Percentiles rank a stretch among this genome's conserved stretches.
phyloP scores from a whole-genome alignment of 1,140 invertebrate genomes.

The Rhagoletis pomonella region DNA sequence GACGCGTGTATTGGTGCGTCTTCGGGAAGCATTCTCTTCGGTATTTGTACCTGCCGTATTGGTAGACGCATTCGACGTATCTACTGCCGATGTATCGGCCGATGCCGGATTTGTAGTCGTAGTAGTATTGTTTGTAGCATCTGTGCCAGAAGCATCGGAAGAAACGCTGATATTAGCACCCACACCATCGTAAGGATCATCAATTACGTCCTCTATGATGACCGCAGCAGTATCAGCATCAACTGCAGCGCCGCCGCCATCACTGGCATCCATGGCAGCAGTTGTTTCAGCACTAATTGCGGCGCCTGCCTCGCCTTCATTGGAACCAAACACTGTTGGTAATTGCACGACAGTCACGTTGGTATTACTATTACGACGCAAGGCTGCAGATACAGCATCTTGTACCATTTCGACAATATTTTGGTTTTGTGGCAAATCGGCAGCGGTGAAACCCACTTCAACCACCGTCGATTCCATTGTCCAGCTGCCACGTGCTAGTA shows the following conservation, averaged over 20 bases:
- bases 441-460: conserved; percentile 72
- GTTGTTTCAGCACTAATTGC: conserved; percentile 50
- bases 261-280: conserved; percentile 9
- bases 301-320: conserved; percentile 59
- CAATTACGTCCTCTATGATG: conserved; percentile 67
- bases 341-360: conserved; percentile 71
- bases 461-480: conserved; percentile 74
- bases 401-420: conserved; percentile 73
- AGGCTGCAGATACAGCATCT: conserved; percentile 70
- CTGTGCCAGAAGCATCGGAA: conserved; percentile 50
- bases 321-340: conserved; percentile 66
- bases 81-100: background rate
- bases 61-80: conserved; percentile 37
- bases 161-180: conserved; percentile 13
- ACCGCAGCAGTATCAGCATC: conserved; percentile 60
- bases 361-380: conserved; percentile 65
- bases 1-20: conserved; percentile 76
- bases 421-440: conserved; percentile 71
- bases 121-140: conserved; percentile 47
- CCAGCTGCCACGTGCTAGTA: conserved; percentile 70
- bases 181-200: conserved; percentile 55
- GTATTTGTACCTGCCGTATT: background rate
- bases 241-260: background rate
- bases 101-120: background rate
- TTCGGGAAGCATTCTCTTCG: conserved; percentile 58